These are phyloP conservation scores for Morinoia aosen DNA, from an alignment of 2,888 invertebrate species.

Conservation along the genomic window DNA sequence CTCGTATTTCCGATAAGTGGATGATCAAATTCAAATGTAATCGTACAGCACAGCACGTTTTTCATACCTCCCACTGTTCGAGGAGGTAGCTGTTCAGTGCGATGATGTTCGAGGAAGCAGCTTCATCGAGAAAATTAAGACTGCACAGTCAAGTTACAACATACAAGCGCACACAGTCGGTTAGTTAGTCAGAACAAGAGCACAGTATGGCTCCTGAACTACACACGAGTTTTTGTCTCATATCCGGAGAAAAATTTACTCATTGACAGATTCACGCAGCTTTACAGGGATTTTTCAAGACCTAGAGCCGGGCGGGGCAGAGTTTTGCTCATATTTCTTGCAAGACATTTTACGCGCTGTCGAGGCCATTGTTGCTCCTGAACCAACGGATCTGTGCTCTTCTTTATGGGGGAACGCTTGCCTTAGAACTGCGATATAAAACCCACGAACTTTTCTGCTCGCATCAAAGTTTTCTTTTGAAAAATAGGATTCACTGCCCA, in stretches of 20 bases:
- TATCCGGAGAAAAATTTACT: neutral
- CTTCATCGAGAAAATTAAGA: no score
- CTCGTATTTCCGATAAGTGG: no score
- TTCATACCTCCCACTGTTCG: no score
- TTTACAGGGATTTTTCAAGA: neutral
- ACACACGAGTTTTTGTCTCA: neutral
- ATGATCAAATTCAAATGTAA: no score
- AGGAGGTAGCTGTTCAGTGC: no score
- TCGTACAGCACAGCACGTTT: no score
- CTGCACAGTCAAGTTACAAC: no score
- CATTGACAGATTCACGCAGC: neutral
- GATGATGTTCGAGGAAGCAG: no score
- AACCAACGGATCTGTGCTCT: slow-evolving; percentile 9
- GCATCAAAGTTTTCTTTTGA: neutral
- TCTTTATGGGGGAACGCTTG: neutral
- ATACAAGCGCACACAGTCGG: no score
- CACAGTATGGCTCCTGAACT: no score
- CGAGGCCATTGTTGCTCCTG: neutral
- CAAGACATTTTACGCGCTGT: neutral
- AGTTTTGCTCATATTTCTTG: neutral
- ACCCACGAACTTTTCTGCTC: neutral
- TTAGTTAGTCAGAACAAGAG: no score
- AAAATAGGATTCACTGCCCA: neutral
- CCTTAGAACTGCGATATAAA: neutral
- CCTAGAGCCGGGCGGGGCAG: neutral